Base-by-base conservation (phyloP, 2,797 vertebrate species). In the Megaceryle alcyon region DNA sequence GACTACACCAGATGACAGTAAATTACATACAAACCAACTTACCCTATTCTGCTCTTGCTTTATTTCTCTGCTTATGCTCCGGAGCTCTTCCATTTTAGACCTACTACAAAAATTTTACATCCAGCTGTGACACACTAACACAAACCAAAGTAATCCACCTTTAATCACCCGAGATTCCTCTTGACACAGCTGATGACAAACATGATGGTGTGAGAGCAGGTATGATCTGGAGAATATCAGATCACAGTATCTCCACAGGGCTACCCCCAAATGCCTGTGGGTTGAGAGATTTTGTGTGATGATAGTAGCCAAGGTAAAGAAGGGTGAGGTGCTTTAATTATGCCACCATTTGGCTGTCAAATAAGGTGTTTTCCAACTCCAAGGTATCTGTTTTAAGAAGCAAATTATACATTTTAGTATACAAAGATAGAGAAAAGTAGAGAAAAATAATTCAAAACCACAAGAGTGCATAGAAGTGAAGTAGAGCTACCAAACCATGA, bases 281-380 rank as follows among this genome's bases (percentile, higher is more conserved):
- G 51, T 39, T 86, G 77, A 70, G n/a, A 88, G 88, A 91, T 84
- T 90, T 90, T 71, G 68, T 26, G 33, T 41, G 75, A 87, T 71
- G 59, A 87, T n/a, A 90, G 65, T 1, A 86, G 28, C 20, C 60
- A 70, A 33, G 44, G 49, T 25, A 92, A 86, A 77, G 56, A 88
- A 73, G 90, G 81, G 93, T 61, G 90, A 91, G 59, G 73, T 88
- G 56, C 43, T 95, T 82, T 82, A 88, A 94, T 82, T 73, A 95
- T 3, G 3, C 43, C 56, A 64, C 61, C 20, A 95, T 96, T 96
- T 96, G 95, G 69, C 39, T 96, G 82, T 92, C 95, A 97, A 96
- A 95, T 96, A 81, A 92, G 88, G 89, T 94, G 76, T 51, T 96
- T 95, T 93, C 87, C 82, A 90, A 86, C 69, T 46, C n/a, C 20